Percentiles rank a stretch among this genome's conserved stretches.
Conservation (phyloP, 2,888 invertebrate species). For the Arctia plantaginis region DNA sequence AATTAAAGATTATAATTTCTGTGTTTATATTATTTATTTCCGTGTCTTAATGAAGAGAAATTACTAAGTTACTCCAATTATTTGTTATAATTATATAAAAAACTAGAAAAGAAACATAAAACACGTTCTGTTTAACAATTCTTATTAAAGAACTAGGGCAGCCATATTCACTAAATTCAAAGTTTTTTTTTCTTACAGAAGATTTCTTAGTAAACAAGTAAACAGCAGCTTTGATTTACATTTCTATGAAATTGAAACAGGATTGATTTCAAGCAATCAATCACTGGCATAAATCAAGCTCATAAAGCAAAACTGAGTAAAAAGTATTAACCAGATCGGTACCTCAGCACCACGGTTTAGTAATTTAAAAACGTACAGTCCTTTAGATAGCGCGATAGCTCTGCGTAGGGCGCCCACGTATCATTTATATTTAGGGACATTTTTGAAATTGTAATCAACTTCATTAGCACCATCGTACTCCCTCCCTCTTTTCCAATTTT, state of each 20-base stretch:
- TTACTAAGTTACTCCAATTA: no score
- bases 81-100: not conserved
- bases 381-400: constrained; percentile 65
- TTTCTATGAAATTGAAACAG: not conserved
- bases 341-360: constrained; percentile 53
- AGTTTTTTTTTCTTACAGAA: not conserved
- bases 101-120: not conserved
- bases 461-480: not conserved
- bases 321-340: constrained; percentile 43
- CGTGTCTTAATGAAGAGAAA: no score
- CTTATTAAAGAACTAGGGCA: not conserved
- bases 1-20: no score
- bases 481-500: not conserved
- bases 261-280: constrained; percentile 12
- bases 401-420: constrained; percentile 10
- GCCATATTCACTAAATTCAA: not conserved
- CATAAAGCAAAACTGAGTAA: constrained; percentile 36
- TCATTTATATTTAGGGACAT: not conserved
- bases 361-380: constrained; percentile 72
- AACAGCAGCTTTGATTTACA: not conserved
- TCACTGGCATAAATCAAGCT: constrained; percentile 33
- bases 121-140: not conserved
- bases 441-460: not conserved
- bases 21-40: no score
- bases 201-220: not conserved